Conservation (phyloP, 2,888 invertebrate species). For the Beris morrisii region DNA sequence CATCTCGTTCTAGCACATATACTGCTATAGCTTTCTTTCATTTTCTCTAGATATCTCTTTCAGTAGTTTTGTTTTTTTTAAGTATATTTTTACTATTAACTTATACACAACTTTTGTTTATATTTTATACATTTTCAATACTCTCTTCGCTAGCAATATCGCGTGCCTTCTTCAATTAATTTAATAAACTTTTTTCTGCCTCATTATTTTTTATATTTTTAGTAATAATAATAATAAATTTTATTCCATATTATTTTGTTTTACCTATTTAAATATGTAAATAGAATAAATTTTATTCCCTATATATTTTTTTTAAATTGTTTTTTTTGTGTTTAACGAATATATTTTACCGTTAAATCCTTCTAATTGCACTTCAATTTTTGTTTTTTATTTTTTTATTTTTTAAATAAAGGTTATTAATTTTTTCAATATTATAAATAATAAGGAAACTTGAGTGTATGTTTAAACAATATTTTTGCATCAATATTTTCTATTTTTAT, state of each 20-base stretch:
- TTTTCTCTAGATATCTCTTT: constrained; percentile 44
- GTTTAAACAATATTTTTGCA: constrained; percentile 7
- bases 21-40: constrained; percentile 36
- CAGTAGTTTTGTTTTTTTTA: constrained; percentile 24
- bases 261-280: constrained; percentile 61
- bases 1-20: constrained; percentile 9
- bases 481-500: constrained; percentile 39
- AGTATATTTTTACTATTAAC: constrained; percentile 24
- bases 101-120: constrained; percentile 29
- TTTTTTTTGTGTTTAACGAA: constrained; percentile 51
- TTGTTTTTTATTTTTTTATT: constrained; percentile 48
- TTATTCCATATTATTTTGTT: constrained; percentile 43
- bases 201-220: constrained; percentile 27
- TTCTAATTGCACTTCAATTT: constrained; percentile 65
- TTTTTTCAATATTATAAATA: constrained; percentile 36
- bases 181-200: constrained; percentile 19
- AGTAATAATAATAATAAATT: constrained; percentile 36
- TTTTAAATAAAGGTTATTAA: constrained; percentile 30
- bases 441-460: neutral
- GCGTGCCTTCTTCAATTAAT: constrained; percentile 29
- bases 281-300: constrained; percentile 57
- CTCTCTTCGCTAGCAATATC: constrained; percentile 5
- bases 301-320: constrained; percentile 42
- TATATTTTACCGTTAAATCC: constrained; percentile 55
- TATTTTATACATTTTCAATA: constrained; percentile 20